A percentile compares a stretch with the other conserved stretches of the same genome.
phyloP scores from a whole-genome alignment of 2,888 invertebrate genomes.

The Xylocampa areola region DNA sequence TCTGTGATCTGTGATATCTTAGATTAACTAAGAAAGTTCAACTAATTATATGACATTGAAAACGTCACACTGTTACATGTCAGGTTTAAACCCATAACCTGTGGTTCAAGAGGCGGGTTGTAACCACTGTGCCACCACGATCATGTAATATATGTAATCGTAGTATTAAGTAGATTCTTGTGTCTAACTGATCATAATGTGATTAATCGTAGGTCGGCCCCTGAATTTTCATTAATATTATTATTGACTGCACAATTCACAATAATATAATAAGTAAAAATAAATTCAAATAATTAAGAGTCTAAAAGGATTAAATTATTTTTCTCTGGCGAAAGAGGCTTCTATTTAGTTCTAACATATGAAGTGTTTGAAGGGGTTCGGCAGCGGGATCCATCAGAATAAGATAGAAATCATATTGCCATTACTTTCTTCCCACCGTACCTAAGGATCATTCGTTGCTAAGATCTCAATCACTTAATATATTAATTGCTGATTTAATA shows the following conservation, averaged over 20 bases:
- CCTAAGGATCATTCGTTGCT: background rate
- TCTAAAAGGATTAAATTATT: too few species aligned
- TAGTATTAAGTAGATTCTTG: slow-evolving; percentile 20
- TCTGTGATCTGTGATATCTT: too few species aligned
- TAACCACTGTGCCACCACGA: too few species aligned
- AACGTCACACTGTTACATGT: too few species aligned
- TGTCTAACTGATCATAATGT: slow-evolving; percentile 6
- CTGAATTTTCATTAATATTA: slow-evolving; percentile 24
- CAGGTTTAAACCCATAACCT: too few species aligned
- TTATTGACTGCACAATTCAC: too few species aligned
- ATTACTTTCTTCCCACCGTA: slow-evolving; percentile 7
- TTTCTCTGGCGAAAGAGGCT: slow-evolving; percentile 20
- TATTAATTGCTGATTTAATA: slow-evolving; percentile 4
- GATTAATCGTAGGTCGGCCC: slow-evolving; percentile 26
- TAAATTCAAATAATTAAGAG: too few species aligned
- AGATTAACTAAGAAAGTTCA: too few species aligned
- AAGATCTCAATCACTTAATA: slow-evolving; percentile 12
- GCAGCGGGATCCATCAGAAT: slow-evolving; percentile 5
- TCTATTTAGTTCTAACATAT: background rate
- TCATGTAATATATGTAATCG: background rate
- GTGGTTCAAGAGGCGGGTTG: too few species aligned
- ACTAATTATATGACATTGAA: too few species aligned
- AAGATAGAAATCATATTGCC: slow-evolving; percentile 18
- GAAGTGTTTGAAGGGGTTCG: background rate
- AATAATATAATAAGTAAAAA: too few species aligned